A percentile compares a stretch with the other conserved stretches of the same genome.
phyloP scores from a whole-genome alignment of 2,797 vertebrate genomes.

The Protonibea diacanthus region DNA sequence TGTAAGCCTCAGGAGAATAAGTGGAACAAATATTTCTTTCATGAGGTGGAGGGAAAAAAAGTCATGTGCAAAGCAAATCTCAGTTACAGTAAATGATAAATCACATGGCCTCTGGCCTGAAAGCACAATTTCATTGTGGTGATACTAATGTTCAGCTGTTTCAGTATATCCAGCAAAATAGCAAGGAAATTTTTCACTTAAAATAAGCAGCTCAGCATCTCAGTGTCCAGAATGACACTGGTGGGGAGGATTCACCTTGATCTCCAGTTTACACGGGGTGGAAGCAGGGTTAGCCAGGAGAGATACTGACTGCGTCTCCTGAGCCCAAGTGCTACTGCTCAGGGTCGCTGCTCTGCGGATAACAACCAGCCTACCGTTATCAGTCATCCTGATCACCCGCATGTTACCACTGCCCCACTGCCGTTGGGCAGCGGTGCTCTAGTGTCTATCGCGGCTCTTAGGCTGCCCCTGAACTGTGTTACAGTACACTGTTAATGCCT shows the following conservation, averaged over 20 bases:
- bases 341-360: slow-evolving; percentile 61
- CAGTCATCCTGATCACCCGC: slow-evolving; percentile 56
- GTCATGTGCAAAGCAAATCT: neutral
- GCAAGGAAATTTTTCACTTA: neutral
- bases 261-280: slow-evolving; percentile 35
- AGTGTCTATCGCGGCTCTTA: slow-evolving; percentile 43
- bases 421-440: slow-evolving; percentile 36
- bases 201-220: slow-evolving; percentile 10
- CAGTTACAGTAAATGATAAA: neutral
- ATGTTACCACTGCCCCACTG: slow-evolving; percentile 33
- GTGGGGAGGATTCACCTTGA: slow-evolving; percentile 44
- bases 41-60: neutral
- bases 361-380: slow-evolving; percentile 59
- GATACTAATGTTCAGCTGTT: neutral
- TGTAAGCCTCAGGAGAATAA: slow-evolving; percentile 9
- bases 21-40: slow-evolving; percentile 3
- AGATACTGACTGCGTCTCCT: slow-evolving; percentile 44
- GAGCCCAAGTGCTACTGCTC: slow-evolving; percentile 54
- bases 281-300: slow-evolving; percentile 19
- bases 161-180: neutral
- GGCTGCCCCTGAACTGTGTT: slow-evolving; percentile 67
- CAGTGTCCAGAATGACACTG: neutral
- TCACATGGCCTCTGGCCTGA: neutral
- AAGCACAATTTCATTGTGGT: neutral
- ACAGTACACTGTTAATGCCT: slow-evolving; percentile 65